Percentiles rank a stretch among this genome's conserved stretches.
phyloP scores from a whole-genome alignment of 2,888 invertebrate genomes.

The Epistrophe eligans region DNA sequence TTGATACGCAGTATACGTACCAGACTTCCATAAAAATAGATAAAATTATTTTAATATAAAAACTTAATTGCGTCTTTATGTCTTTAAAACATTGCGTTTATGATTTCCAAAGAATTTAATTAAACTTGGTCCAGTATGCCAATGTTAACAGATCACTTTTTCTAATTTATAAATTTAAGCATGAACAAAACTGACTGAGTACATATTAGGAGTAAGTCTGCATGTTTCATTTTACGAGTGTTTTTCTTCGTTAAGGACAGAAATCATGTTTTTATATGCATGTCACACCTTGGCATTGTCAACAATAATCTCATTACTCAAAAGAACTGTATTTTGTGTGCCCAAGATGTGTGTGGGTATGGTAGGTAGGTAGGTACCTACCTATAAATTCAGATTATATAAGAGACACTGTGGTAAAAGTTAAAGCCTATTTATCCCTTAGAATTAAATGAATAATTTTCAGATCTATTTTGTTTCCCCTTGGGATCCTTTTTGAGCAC shows the following conservation, averaged over 20 bases:
- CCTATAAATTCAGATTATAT: no score
- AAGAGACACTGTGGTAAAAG: not conserved
- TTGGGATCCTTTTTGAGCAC: not conserved
- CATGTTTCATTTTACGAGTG: not conserved
- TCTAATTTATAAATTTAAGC: conserved; percentile 12
- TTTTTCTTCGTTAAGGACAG: not conserved
- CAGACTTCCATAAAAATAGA: no score
- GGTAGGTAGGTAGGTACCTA: not conserved
- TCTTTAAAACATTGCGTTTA: not conserved
- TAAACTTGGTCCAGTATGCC: not conserved
- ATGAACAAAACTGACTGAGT: not conserved
- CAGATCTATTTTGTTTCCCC: conserved; percentile 9
- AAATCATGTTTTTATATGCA: conserved; percentile 13
- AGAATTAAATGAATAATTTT: conserved; percentile 28
- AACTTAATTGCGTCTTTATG: not conserved
- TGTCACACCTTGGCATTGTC: conserved; percentile 33
- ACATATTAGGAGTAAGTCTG: not conserved
- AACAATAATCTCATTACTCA: conserved; percentile 33
- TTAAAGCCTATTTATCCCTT: not conserved
- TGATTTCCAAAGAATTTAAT: conserved; percentile 18
- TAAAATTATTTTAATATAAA: no score
- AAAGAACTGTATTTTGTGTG: conserved; percentile 13
- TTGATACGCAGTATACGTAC: no score
- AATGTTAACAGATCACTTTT: not conserved
- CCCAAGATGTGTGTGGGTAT: not conserved